Conservation (phyloP, 1,140 invertebrate species). For the Samia ricini region DNA sequence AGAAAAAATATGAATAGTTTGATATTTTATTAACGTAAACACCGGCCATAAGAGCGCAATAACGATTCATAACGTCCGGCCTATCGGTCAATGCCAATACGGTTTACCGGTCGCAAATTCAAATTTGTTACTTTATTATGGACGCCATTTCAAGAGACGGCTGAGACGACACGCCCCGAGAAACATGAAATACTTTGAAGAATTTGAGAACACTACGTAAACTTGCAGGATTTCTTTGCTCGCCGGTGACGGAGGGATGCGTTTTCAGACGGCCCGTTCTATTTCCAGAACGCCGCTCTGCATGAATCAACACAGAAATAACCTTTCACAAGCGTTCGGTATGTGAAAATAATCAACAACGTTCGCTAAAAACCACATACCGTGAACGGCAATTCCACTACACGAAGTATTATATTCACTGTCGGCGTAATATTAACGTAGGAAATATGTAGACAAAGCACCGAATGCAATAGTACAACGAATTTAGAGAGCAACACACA, state of each 20-base stretch:
- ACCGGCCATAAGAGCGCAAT: background rate
- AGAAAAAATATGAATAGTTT: slow-evolving; percentile 19
- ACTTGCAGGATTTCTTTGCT: slow-evolving; percentile 53
- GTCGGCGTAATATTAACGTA: slow-evolving; percentile 36
- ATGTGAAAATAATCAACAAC: slow-evolving; percentile 59
- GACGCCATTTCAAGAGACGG: slow-evolving; percentile 71
- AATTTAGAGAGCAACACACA: slow-evolving; percentile 49
- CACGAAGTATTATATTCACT: slow-evolving; percentile 58
- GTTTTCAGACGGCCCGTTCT: slow-evolving; percentile 62
- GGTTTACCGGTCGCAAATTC: slow-evolving; percentile 71
- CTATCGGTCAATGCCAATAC: slow-evolving; percentile 31
- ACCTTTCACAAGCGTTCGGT: slow-evolving; percentile 67
- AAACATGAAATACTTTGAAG: slow-evolving; percentile 25
- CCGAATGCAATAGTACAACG: slow-evolving; percentile 50
- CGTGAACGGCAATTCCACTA: slow-evolving; percentile 67
- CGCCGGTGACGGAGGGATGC: slow-evolving; percentile 56
- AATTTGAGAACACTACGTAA: slow-evolving; percentile 33
- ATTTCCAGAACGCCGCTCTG: slow-evolving; percentile 74
- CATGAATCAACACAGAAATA: slow-evolving; percentile 77
- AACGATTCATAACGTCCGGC: slow-evolving; percentile 21
- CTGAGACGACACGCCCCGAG: slow-evolving; percentile 63
- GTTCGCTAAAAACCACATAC: slow-evolving; percentile 63
- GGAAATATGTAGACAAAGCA: slow-evolving; percentile 56
- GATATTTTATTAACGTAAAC: slow-evolving; percentile 3
- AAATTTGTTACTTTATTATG: slow-evolving; percentile 62